Evolutionary conservation across 2,797 vertebrate genomes (phyloP), one percentile per base, ranked within the genome.

Genomic region (Trematomus bernacchii): DNA sequence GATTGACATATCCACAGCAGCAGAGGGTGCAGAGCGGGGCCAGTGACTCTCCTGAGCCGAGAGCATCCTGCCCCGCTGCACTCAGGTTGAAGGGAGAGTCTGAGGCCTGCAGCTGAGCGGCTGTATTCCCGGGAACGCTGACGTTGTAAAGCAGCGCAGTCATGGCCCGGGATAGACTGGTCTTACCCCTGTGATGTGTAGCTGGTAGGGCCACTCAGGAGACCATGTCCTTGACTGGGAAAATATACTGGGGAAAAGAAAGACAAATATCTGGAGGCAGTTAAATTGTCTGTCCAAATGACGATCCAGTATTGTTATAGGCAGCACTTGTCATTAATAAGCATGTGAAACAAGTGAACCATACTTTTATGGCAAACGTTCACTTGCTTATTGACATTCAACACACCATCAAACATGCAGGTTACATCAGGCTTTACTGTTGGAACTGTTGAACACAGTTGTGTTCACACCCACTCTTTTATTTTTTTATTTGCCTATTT

Each of bases 1-100:
- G 93, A 61, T 93, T 95, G 48, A 95, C 74, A 50, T 95, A 80
- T 50, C 92, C 91, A 48, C 94, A 95, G 85, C 93, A 95, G 54
- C 93, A 94, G 44, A 88, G 48, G 0, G 92, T 94, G 57, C 95
- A 96, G 58, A 94, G 90, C 3, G 94, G 94, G 4, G 91, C 88
- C 59, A 89, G 54, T 0, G 91, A 87, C 55, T 76, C 73, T n/a
- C 62, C 76, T 1, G 66, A 57, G 16, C 61, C 70, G 0, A 40
- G 67, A 47, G 79, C 80, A 9, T 69, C 72, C 62, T 59, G 80
- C 19, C 66, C 55, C 1, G 74, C 73, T 9, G 76, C 64, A 3
- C 91, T 95, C 78, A 91, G 77, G 76, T 96, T 95, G 15, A 87
- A 77, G 0, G 52, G 64, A 23, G 21, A 42, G 33, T 93, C 91